phyloP scores from a whole-genome alignment of 2,113 vertebrate genomes.

The Gymnogyps californianus region DNA sequence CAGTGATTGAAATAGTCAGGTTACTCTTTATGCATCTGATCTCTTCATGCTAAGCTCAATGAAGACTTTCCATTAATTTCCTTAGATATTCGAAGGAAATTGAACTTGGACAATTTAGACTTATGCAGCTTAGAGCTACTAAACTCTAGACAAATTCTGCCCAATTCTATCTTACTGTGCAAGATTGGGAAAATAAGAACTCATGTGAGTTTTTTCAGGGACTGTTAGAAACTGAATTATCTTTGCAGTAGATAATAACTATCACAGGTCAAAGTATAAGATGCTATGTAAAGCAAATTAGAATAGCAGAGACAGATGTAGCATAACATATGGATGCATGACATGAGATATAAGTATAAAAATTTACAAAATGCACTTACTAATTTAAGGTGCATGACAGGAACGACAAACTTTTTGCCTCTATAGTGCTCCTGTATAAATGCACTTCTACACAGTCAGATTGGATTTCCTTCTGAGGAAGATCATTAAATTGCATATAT shows the following conservation, averaged over 20 bases:
- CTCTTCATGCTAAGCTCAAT: background rate
- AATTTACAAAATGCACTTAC: background rate
- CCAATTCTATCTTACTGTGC: background rate
- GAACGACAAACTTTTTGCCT: background rate
- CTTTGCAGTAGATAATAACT: background rate
- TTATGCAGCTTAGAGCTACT: background rate
- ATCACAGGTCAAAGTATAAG: background rate
- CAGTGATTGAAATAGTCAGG: background rate
- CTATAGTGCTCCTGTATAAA: background rate
- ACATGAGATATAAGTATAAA: background rate
- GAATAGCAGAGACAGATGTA: background rate
- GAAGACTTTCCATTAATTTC: background rate
- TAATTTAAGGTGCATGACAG: background rate
- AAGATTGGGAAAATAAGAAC: background rate
- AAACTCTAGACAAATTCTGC: background rate
- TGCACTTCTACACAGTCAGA: background rate
- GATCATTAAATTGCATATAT: background rate
- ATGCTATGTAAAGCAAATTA: background rate
- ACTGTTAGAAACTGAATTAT: background rate
- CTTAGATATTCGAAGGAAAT: background rate
- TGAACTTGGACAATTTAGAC: background rate
- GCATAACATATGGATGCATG: background rate
- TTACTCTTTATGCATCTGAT: background rate
- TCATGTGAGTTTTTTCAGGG: background rate
- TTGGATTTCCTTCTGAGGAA: background rate